A percentile compares a stretch with the other conserved stretches of the same genome.
Conservation (phyloP, 2,888 invertebrate genomes). For the Allolobophora icterica region DNA sequence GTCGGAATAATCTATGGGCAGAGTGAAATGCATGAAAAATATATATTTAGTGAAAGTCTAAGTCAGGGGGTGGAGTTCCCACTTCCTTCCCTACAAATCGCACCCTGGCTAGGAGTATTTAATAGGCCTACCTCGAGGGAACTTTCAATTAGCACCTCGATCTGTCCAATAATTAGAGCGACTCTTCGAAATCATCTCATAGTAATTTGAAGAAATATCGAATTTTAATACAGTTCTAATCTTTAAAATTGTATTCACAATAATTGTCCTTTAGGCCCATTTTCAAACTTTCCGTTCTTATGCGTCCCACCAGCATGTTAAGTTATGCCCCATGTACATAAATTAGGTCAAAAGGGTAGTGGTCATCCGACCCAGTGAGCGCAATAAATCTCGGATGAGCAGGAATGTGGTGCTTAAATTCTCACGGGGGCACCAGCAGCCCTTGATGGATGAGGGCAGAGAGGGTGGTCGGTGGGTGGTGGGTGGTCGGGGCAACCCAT, state of each 20-base stretch:
- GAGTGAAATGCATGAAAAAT: too few species aligned
- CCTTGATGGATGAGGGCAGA: neutral
- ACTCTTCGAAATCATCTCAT: neutral
- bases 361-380: neutral
- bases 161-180: neutral
- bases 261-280: too few species aligned
- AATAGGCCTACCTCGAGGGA: too few species aligned
- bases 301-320: neutral
- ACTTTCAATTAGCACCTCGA: too few species aligned
- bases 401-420: neutral
- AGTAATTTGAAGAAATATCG: neutral
- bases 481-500: neutral
- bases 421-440: neutral
- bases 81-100: too few species aligned
- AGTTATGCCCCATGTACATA: neutral
- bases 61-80: too few species aligned
- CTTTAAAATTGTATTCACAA: neutral
- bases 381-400: neutral
- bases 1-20: too few species aligned
- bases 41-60: too few species aligned
- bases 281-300: too few species aligned
- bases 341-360: neutral
- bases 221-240: neutral
- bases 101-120: too few species aligned
- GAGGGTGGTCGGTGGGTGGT: neutral